These are phyloP conservation scores for Sturnira hondurensis DNA, from an alignment of 2,113 vertebrate species.

Conservation along the genomic window DNA sequence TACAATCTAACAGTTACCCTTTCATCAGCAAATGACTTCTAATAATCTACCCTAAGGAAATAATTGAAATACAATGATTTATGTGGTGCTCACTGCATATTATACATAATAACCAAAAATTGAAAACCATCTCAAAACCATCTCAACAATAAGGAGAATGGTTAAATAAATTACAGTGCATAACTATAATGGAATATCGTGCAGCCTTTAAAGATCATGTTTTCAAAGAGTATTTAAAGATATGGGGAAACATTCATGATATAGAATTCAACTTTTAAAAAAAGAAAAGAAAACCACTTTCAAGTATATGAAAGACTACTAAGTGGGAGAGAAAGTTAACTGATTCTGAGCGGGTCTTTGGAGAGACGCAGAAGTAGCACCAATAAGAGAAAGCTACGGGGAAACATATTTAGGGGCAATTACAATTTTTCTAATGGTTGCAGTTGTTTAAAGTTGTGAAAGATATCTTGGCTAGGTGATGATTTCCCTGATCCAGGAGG, in stretches of 20 bases:
- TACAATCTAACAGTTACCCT: background rate
- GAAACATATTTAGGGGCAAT: background rate
- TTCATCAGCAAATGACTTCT: constrained; percentile 28
- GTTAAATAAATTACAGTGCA: constrained; percentile 55
- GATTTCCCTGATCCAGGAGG: background rate
- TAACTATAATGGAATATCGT: constrained; percentile 51
- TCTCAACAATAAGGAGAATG: constrained; percentile 50
- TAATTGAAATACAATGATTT: constrained; percentile 53
- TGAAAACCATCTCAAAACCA: constrained; percentile 32
- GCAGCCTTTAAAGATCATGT: constrained; percentile 45
- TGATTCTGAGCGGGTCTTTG: background rate
- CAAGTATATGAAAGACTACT: background rate
- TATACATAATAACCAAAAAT: constrained; percentile 49
- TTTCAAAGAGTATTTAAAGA: constrained; percentile 60
- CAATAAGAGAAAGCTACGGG: constrained; percentile 5
- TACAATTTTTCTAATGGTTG: background rate
- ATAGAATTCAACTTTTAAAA: constrained; percentile 28
- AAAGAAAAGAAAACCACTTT: constrained; percentile 19
- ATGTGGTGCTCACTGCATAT: background rate
- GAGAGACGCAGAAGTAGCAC: background rate
- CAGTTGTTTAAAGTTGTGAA: background rate
- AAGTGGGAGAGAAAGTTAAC: background rate
- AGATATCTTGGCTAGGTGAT: background rate
- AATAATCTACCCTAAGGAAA: constrained; percentile 50
- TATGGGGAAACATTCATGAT: background rate